Base-by-base conservation (phyloP, 2,113 vertebrate genomes). In the Platanista minor region DNA sequence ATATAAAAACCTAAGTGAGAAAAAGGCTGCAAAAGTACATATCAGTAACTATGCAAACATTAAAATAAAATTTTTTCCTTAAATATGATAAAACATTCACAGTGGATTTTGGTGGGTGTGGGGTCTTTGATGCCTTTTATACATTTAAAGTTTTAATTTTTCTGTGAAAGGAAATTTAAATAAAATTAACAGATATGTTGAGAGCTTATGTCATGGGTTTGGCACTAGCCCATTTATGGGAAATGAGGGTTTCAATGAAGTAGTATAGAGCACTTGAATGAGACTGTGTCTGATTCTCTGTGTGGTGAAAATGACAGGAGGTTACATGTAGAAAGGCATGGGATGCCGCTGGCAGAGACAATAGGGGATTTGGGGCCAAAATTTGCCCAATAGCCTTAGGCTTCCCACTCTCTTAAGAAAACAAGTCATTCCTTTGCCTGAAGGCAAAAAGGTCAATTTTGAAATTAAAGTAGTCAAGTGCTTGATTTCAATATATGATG, bases 381-480 rank as follows among this genome's bases (percentile, higher is more conserved):
- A 17, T 89, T 72, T 82, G 17, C 86, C 15, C 21, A 1, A 7
- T 62, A 77, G 25, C 82, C 18, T 66, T 33, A 74, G 81, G 64
- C 54, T 88, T 94, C 84, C 67, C 8, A 25, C 25, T 10, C 10
- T 54, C 67, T 4, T 67, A 71, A 90, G 62, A 81, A 81, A 93
- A 83, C 54, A 93, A 91, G 13, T 54, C 78, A 5, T 14, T 82
- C 11, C 52, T 94, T 75, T 69, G 39, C 33, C 41, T 77, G 43
- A 52, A 83, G 61, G 21, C 71, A 75, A 90, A 91, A 97, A 90
- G 74, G 52, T 95, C 81, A 90, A 11, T 43, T 95, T 46, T 92
- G 91, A 96, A 78, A 94, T 95, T 92, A 86, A 95, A 85, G 27
- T 72, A 85, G 74, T 62, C 64, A 95, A 83, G 25, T 66, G 59